Evolutionary conservation across 2,113 vertebrate genomes (phyloP).

Genomic region (Fregetta grallaria): DNA sequence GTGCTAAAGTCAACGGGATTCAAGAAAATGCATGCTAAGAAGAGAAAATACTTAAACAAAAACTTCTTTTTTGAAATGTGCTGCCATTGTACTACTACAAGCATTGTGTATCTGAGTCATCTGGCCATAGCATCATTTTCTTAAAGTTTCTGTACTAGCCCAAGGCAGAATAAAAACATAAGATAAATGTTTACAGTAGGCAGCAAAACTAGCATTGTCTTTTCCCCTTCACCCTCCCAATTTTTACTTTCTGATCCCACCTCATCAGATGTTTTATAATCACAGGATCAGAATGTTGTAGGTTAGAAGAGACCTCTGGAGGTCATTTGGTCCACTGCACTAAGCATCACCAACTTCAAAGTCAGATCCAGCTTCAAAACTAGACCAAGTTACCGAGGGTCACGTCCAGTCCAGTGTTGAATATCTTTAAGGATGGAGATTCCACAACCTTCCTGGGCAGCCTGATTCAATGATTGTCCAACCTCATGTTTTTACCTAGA

Average conservation of each 20-base stretch:
- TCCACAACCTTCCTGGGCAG: not conserved
- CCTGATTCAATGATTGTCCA: not conserved
- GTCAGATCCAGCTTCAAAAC: not conserved
- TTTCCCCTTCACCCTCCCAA: not conserved
- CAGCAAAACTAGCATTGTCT: not conserved
- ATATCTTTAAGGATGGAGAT: not conserved
- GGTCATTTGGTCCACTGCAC: slow-evolving; percentile 6
- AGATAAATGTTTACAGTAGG: not conserved
- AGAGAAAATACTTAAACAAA: not conserved
- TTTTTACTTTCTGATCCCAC: not conserved
- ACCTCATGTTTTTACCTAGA: not conserved
- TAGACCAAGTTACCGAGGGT: not conserved
- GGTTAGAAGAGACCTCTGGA: slow-evolving; percentile 43
- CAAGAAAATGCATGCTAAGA: not conserved
- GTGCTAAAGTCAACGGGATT: not conserved
- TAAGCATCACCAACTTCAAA: not conserved
- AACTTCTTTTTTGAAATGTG: not conserved
- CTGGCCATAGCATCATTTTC: not conserved
- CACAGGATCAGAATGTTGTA: not conserved
- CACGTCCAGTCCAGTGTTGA: not conserved
- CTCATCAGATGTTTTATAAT: not conserved
- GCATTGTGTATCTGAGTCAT: not conserved
- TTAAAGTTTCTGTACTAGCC: not conserved
- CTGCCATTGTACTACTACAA: not conserved
- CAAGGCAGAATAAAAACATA: not conserved